Evolutionary conservation across 2,888 invertebrate genomes (phyloP).

Genomic region (Dynastes maya): DNA sequence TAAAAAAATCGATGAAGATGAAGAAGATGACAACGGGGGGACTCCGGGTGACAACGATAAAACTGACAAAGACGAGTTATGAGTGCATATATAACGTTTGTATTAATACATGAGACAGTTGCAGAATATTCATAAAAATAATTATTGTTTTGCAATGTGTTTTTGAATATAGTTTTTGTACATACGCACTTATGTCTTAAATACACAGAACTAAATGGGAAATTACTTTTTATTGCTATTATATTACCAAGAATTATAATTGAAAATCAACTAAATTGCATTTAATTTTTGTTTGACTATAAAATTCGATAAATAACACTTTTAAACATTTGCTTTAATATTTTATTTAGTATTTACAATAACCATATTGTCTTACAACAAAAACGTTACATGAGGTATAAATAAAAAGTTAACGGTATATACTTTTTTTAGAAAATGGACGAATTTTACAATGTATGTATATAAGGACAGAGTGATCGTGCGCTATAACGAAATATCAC

Average conservation of each 20-base stretch:
- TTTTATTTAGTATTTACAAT: constrained; percentile 27
- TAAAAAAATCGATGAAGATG: constrained; percentile 73
- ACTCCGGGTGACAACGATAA: constrained; percentile 60
- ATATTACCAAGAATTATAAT: too few species aligned
- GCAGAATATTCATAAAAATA: too few species aligned
- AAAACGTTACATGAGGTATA: constrained; percentile 26
- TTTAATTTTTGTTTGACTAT: too few species aligned
- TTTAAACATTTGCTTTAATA: constrained; percentile 27
- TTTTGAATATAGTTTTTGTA: neutral
- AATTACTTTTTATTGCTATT: too few species aligned
- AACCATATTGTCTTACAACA: constrained; percentile 34
- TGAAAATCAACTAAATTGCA: too few species aligned
- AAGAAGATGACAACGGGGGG: constrained; percentile 56
- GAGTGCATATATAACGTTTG: neutral
- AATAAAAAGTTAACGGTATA: constrained; percentile 30
- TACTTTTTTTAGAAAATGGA: constrained; percentile 38
- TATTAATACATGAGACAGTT: too few species aligned
- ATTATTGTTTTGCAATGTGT: too few species aligned
- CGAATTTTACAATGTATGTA: constrained; percentile 26
- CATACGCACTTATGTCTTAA: too few species aligned
- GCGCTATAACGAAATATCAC: constrained; percentile 30
- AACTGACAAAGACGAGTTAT: constrained; percentile 56
- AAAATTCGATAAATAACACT: neutral
- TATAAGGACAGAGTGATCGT: constrained; percentile 36
- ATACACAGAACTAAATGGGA: too few species aligned